Percentiles rank a stretch among this genome's conserved stretches.
These are phyloP conservation scores for Paguma larvata DNA, from an alignment of 2,797 vertebrate genomes.

Conservation along the genomic window DNA sequence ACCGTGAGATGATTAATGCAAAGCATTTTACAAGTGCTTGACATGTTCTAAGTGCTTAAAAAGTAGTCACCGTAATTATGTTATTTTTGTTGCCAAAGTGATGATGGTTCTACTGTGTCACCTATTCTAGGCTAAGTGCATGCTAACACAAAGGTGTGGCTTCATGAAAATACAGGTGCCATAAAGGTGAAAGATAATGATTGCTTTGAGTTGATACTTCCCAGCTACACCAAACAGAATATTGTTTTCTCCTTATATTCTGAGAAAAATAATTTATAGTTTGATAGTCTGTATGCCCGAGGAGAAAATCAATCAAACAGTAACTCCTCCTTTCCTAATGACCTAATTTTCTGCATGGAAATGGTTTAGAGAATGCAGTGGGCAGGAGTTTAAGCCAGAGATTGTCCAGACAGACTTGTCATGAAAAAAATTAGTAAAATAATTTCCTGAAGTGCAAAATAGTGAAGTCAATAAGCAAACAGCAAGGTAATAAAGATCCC, in stretches of 20 bases:
- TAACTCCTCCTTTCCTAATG: neutral
- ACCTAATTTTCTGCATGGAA: conserved; percentile 3
- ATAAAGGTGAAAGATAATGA: neutral
- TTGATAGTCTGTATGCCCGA: neutral
- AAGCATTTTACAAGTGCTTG: neutral
- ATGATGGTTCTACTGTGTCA: neutral
- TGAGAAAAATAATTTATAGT: neutral
- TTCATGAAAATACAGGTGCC: neutral
- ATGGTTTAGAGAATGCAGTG: neutral
- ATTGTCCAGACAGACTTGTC: neutral
- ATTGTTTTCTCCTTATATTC: neutral
- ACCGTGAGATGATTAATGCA: neutral
- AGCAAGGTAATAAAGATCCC: neutral
- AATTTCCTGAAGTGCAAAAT: neutral
- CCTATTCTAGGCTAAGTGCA: neutral
- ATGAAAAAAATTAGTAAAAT: conserved; percentile 25
- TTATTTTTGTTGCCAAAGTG: conserved; percentile 1
- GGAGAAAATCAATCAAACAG: neutral
- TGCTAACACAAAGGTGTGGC: neutral
- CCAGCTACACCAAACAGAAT: neutral
- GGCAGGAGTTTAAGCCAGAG: neutral
- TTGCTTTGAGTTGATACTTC: neutral
- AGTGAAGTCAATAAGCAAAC: neutral
- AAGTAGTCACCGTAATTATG: neutral
- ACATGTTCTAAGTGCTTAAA: neutral